A percentile compares a stretch with the other conserved stretches of the same genome.
Evolutionary conservation across 2,888 invertebrate genomes (phyloP).

Genomic region (Adela reaumurella): DNA sequence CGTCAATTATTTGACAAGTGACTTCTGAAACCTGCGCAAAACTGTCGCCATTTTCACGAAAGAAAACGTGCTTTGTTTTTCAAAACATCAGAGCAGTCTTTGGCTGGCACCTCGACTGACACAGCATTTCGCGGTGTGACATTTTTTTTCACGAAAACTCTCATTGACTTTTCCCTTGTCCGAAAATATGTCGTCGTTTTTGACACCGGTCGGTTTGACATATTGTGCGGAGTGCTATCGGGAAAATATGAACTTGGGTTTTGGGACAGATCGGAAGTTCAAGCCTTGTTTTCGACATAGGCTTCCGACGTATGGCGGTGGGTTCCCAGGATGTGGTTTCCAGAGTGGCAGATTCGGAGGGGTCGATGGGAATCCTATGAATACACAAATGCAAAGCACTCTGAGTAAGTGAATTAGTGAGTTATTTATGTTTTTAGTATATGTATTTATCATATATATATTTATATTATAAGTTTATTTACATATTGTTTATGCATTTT

Average conservation of each 20-base stretch:
- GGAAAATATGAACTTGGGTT: neutral
- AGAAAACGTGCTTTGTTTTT: neutral
- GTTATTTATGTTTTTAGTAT: too few relatives aligned
- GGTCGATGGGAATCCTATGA: neutral
- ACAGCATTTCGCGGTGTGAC: neutral
- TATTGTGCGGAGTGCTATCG: neutral
- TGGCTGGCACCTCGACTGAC: neutral
- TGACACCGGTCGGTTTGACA: neutral
- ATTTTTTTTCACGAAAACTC: too few relatives aligned
- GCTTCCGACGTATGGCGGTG: neutral
- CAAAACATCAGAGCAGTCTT: neutral
- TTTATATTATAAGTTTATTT: too few relatives aligned
- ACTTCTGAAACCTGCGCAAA: neutral
- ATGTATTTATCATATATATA: too few relatives aligned
- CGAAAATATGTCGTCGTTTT: neutral
- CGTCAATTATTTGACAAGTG: neutral
- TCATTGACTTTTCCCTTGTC: too few relatives aligned
- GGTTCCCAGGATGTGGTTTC: neutral
- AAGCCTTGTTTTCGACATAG: neutral
- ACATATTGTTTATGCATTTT: too few relatives aligned
- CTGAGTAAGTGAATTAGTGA: neutral
- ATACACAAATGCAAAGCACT: constrained; percentile 1
- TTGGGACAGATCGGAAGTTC: neutral
- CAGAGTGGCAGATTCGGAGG: constrained; percentile 1
- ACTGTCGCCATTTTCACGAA: neutral